Conservation (phyloP, 2,888 invertebrate genomes). For the Synanthedon formicaeformis region DNA sequence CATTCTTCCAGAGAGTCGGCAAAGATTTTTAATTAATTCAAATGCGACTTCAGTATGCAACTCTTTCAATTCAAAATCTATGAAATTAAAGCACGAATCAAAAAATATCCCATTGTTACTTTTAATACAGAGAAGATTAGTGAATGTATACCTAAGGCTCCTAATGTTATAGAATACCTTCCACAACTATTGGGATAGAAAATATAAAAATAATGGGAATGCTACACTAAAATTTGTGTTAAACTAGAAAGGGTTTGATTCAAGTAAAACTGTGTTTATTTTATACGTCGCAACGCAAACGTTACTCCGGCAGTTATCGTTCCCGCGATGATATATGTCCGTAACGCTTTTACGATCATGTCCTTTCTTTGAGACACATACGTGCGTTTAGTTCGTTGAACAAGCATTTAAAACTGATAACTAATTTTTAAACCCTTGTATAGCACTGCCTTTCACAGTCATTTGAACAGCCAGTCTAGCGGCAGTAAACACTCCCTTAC, state of each 20-base stretch:
- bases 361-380: constrained; percentile 6
- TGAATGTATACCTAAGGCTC: too few relatives aligned
- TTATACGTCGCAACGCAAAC: constrained; percentile 2
- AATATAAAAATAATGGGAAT: too few relatives aligned
- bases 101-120: too few relatives aligned
- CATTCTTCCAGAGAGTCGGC: background rate
- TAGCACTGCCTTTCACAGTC: too few relatives aligned
- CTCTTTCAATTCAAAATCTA: too few relatives aligned
- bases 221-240: too few relatives aligned
- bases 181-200: too few relatives aligned
- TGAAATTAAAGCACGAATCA: too few relatives aligned
- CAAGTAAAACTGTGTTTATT: constrained; percentile 4
- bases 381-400: constrained; percentile 2
- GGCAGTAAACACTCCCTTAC: too few relatives aligned
- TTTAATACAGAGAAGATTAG: too few relatives aligned
- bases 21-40: background rate
- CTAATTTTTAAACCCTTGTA: background rate
- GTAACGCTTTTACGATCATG: constrained; percentile 7
- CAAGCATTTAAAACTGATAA: constrained; percentile 5
- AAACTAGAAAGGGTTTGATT: constrained; percentile 1
- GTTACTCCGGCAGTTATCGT: constrained; percentile 4
- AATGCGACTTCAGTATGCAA: background rate
- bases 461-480: too few relatives aligned
- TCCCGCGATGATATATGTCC: constrained; percentile 4
- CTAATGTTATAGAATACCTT: too few relatives aligned